These are phyloP conservation scores for Phortica okadai DNA, from an alignment of 2,888 invertebrate species.

Conservation along the genomic window DNA sequence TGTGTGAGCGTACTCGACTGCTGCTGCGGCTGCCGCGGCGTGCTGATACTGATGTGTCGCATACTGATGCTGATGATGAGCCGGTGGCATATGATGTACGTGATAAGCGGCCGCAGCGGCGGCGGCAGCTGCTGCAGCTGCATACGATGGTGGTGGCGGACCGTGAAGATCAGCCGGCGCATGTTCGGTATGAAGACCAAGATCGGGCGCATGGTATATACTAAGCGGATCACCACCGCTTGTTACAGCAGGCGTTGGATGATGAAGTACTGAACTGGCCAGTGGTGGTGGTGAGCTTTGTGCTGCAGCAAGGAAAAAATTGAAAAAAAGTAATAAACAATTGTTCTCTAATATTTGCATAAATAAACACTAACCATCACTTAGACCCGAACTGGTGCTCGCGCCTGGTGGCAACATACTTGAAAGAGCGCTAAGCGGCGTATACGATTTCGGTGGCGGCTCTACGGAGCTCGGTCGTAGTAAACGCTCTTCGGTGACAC, in stretches of 20 bases:
- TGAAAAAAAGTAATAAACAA: background rate
- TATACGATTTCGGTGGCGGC: conserved; percentile 83
- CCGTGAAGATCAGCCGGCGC: conserved; percentile 66
- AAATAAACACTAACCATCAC: conserved; percentile 57
- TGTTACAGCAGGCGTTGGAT: conserved; percentile 40
- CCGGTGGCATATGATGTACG: conserved; percentile 65
- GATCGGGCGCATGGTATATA: conserved; percentile 70
- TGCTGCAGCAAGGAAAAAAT: conserved; percentile 40
- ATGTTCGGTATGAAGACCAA: conserved; percentile 69
- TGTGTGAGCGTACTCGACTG: conserved; percentile 64
- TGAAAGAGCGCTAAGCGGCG: conserved; percentile 88
- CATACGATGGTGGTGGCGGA: conserved; percentile 71
- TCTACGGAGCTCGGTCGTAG: conserved; percentile 78
- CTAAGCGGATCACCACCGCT: conserved; percentile 63
- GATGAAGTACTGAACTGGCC: conserved; percentile 55
- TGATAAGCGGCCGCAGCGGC: conserved; percentile 72
- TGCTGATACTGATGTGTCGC: conserved; percentile 68
- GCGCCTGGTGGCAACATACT: conserved; percentile 91
- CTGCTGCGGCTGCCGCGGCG: conserved; percentile 35
- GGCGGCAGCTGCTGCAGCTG: conserved; percentile 68
- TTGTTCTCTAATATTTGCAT: background rate
- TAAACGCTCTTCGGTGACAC: conserved; percentile 90
- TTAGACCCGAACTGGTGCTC: conserved; percentile 73
- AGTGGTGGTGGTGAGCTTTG: conserved; percentile 64
- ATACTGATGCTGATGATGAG: conserved; percentile 69